Evolutionary conservation across 2,113 vertebrate species (phyloP).

Genomic region (Tiliqua scincoides): DNA sequence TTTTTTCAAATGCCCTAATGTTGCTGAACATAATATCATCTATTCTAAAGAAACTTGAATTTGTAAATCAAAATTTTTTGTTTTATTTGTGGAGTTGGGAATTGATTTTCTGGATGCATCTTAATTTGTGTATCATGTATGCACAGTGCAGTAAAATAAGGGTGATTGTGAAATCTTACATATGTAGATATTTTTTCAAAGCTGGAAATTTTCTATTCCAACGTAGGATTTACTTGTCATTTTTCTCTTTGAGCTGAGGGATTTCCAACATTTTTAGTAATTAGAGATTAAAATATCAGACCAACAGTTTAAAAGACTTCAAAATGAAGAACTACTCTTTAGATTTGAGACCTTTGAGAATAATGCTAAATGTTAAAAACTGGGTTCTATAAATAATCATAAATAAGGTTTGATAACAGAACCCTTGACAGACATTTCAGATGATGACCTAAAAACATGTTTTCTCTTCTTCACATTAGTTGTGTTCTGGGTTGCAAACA

Average conservation of each 20-base stretch:
- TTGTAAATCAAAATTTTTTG: neutral
- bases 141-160: neutral
- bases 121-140: neutral
- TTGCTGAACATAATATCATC: fast-evolving
- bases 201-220: slow-evolving; percentile 19
- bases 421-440: slow-evolving; percentile 45
- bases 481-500: neutral
- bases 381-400: slow-evolving; percentile 58
- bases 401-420: slow-evolving; percentile 48
- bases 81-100: neutral
- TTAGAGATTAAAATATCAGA: neutral
- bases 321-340: slow-evolving; percentile 33
- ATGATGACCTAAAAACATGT: slow-evolving; percentile 51
- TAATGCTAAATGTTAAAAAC: slow-evolving; percentile 59
- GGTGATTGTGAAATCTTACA: neutral
- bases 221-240: neutral
- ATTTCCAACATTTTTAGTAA: neutral
- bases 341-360: slow-evolving; percentile 34
- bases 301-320: slow-evolving; percentile 41
- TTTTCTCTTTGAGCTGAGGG: neutral
- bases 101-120: neutral
- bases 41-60: neutral
- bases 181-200: slow-evolving; percentile 43
- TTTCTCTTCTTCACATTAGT: slow-evolving; percentile 52
- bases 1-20: slow-evolving; percentile 30